These are phyloP conservation scores for Bombus pascuorum DNA, from an alignment of 1,140 invertebrate genomes.

Conservation along the genomic window DNA sequence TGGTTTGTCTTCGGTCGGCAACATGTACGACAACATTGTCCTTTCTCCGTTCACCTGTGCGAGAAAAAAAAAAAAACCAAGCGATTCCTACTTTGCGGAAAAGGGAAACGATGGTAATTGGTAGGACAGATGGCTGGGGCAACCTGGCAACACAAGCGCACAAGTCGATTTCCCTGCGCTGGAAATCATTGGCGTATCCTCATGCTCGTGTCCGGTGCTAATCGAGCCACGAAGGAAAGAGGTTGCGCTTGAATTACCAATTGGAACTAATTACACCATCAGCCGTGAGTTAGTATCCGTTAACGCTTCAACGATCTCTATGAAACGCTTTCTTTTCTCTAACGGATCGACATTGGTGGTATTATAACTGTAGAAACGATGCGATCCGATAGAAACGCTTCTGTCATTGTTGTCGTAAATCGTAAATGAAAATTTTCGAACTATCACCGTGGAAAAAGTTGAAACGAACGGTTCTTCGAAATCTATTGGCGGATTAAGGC, in stretches of 20 bases:
- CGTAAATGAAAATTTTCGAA: not conserved
- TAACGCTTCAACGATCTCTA: constrained; percentile 45
- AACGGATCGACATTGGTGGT: not conserved
- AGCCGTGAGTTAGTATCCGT: constrained; percentile 26
- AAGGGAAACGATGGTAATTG: not conserved
- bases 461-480: not conserved
- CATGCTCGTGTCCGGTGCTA: not conserved
- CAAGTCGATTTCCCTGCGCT: constrained; percentile 20
- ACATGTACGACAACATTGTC: constrained; percentile 82
- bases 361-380: not conserved
- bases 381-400: not conserved
- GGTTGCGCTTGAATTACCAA: constrained; percentile 44
- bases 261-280: constrained; percentile 48
- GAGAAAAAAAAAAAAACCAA: constrained; percentile 26
- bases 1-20: constrained; percentile 81
- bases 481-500: not conserved
- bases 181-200: not conserved
- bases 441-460: not conserved
- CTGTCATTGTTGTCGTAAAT: not conserved
- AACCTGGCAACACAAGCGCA: not conserved
- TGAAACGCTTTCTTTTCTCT: constrained; percentile 36
- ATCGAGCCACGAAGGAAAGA: not conserved
- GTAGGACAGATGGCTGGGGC: not conserved
- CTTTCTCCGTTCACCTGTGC: constrained; percentile 52
- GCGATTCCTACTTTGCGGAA: constrained; percentile 3